Base-by-base conservation (phyloP, 2,888 invertebrate genomes). In the Brachylomia viminalis region DNA sequence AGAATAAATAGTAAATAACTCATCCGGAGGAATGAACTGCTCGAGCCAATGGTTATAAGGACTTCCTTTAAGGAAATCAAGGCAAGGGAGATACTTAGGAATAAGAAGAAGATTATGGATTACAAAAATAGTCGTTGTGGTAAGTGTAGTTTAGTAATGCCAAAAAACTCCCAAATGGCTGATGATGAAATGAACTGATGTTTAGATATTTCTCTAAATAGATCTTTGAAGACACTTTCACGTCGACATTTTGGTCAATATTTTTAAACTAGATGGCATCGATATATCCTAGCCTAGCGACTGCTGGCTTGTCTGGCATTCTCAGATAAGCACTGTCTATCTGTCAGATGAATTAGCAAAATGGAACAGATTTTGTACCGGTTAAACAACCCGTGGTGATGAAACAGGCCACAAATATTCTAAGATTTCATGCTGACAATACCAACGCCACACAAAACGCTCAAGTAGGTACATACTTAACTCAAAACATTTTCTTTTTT, bases 401-500 rank as follows among this genome's bases (percentile, higher is more conserved):
- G 23, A 71, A 64, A 58, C 56, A 64, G n/a, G 47, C 42, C 15
- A 56, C 72, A 71, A 71, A 45, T 45, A 58, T 72, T 64, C 11
- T 5, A 52, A 33, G 17, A 72, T 38, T 17, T 13, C 10, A 45
- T 15, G 20, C 8, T 27, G 8, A 38, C 30, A 13, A 5, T 33
- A 52, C 71, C 58, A 33, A 6, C 23, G 23, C 58, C 15, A 15
- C 1, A 52, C 33, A 73, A 54, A 66, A 38, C 23, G 10, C 15
- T 49, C 54, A 38, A 7, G 38, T 38, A 38, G 33, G 33, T 38
- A 38, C 38, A 4, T 56, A 52, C 23, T 49, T 30, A 64, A 27
- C 54, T 70, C 62, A 58, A 79, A 82, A 79, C n/a, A n/a, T 65
- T 86, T 88, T 88, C 85, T 83, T 82, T 86, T 86, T 86, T 87